Evolutionary conservation across 1,140 invertebrate species (phyloP), one percentile per base, ranked within the genome.

Genomic region (Achroia grisella): DNA sequence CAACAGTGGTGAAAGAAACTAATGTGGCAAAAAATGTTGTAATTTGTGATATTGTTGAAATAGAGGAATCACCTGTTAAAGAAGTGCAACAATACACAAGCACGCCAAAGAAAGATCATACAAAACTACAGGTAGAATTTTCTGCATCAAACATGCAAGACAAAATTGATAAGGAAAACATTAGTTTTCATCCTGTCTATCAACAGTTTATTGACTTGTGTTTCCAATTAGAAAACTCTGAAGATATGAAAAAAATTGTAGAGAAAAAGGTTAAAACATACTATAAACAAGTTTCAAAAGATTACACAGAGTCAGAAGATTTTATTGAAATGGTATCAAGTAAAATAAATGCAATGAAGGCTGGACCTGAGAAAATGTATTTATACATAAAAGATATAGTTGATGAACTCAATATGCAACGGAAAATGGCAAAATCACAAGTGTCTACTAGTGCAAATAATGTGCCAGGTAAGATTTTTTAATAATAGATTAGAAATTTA

Each of bases 331-430:
- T 82, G 67, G 73, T 85, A 8, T 65, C 71, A 31, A 67, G 67
- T 51, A 85, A 85, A 66, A 66, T 78, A 34, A 31, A 61, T 28
- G 52, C 73, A n/a, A 85, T 83, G 58, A 71, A 73, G 30, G 62
- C 66, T 29, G 51, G 54, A 9, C 71, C 81, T 33, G 69, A 74
- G 9, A 80, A 79, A 56, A 75, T 81, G 74, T 85, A 80, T 62
- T 67, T 83, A 30, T 80, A 70, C 44, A 82, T 85, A 48, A 85
- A 81, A 57, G 81, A 82, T 68, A 52, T 85, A 67, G 81, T 85
- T 15, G 78, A 85, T 67, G 78, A 85, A 55, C 53, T 85, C 34
- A 85, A 85, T 59, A 62, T 82, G 35, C 73, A 78, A 48, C 64
- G 78, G 37, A 82, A 80, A 59, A 40, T 71, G 40, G 56, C 51